Evolutionary conservation across 1,140 invertebrate genomes (phyloP).

Genomic region (Calliphora vicina): DNA sequence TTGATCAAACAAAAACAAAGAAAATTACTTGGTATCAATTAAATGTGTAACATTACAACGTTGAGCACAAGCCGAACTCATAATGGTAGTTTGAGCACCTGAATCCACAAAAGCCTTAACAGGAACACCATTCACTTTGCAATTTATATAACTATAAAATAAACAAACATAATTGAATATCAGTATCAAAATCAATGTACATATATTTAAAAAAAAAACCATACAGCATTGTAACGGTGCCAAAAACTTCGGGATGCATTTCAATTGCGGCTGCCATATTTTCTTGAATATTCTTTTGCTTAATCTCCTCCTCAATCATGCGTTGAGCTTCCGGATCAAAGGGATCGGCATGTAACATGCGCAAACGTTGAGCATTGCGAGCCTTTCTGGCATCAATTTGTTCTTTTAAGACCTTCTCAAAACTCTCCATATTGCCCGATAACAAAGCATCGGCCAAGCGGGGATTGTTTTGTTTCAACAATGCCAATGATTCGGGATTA

Average conservation of each 20-base stretch:
- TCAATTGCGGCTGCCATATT: slow-evolving; percentile 99
- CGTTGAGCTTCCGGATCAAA: slow-evolving; percentile 94
- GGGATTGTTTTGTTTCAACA: slow-evolving; percentile 94
- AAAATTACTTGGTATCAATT: slow-evolving; percentile 76
- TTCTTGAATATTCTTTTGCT: slow-evolving; percentile 94
- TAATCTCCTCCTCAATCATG: slow-evolving; percentile 94
- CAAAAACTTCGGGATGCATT: slow-evolving; percentile 97
- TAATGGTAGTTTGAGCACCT: slow-evolving; percentile 92
- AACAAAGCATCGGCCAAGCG: slow-evolving; percentile 88
- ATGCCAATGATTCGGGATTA: slow-evolving; percentile 90
- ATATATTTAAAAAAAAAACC: neutral
- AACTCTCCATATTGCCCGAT: slow-evolving; percentile 83
- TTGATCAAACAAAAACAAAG: neutral
- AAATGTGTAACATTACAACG: slow-evolving; percentile 95
- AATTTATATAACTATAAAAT: slow-evolving; percentile 79
- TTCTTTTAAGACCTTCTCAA: slow-evolving; percentile 82
- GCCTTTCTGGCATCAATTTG: slow-evolving; percentile 81
- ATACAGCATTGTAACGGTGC: slow-evolving; percentile 94
- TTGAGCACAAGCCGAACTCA: slow-evolving; percentile 91
- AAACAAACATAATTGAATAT: neutral
- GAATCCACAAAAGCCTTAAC: slow-evolving; percentile 99
- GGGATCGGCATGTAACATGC: slow-evolving; percentile 92
- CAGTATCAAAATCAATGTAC: neutral
- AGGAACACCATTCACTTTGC: slow-evolving; percentile 92
- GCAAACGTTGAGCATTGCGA: slow-evolving; percentile 80